Conservation (phyloP, 2,888 invertebrate species). For the Ctenicera cuprea region DNA sequence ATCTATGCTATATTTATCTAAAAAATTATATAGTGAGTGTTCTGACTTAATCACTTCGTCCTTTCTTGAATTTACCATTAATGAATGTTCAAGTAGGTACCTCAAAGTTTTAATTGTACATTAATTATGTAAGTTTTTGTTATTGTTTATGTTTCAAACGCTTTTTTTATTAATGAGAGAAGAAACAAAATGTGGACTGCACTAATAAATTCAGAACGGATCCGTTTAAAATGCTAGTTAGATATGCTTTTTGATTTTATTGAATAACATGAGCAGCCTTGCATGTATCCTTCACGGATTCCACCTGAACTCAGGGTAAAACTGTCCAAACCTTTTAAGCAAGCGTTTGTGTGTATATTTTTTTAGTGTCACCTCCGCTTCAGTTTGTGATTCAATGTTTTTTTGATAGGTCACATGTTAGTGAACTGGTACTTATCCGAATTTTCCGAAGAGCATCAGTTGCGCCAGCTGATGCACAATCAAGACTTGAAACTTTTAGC, state of each 20-base stretch:
- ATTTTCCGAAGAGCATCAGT: constrained; percentile 81
- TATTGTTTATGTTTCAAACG: not conserved
- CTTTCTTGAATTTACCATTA: not conserved
- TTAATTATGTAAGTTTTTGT: not conserved
- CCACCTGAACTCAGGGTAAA: constrained; percentile 39
- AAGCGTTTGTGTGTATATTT: not conserved
- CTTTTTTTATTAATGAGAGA: constrained; percentile 3
- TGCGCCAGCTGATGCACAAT: constrained; percentile 78
- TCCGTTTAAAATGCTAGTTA: constrained; percentile 53
- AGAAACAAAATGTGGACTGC: constrained; percentile 12
- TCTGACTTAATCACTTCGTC: not conserved
- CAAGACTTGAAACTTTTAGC: constrained; percentile 87
- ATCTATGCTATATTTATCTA: not conserved
- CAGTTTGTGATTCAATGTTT: not conserved
- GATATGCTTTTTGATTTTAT: constrained; percentile 65
- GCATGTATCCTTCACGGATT: constrained; percentile 64
- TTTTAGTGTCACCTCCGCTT: not conserved
- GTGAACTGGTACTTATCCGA: constrained; percentile 92
- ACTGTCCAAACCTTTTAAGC: constrained; percentile 1
- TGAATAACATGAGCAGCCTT: constrained; percentile 65
- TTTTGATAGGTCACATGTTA: constrained; percentile 89
- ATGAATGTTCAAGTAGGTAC: not conserved
- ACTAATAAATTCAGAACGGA: constrained; percentile 26
- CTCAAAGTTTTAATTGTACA: constrained; percentile 5
- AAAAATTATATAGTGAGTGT: not conserved